A percentile compares a stretch with the other conserved stretches of the same genome.
Evolutionary conservation across 2,797 vertebrate species (phyloP).

Genomic region (Sebastiscus albofasciatus): DNA sequence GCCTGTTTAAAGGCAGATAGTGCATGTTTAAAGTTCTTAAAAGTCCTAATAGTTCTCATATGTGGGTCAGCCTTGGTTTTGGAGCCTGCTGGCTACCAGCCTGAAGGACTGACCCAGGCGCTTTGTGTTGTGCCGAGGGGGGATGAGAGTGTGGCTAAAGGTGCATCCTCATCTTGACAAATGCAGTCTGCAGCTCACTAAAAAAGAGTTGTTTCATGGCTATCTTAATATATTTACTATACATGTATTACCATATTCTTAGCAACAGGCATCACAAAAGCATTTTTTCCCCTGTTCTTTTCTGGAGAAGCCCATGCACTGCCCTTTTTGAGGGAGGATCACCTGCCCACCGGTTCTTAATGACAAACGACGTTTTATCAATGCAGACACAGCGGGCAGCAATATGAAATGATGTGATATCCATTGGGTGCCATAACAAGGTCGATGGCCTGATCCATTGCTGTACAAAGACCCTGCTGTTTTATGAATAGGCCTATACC

Average conservation of each 20-base stretch:
- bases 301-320: not conserved
- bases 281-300: not conserved
- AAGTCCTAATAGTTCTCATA: too few species aligned
- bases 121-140: too few species aligned
- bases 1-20: too few species aligned
- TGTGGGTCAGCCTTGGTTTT: too few species aligned
- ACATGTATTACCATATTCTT: not conserved
- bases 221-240: not conserved
- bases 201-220: not conserved
- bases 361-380: slow-evolving; percentile 79
- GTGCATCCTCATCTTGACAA: too few species aligned
- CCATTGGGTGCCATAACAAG: slow-evolving; percentile 77
- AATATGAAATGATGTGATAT: slow-evolving; percentile 77
- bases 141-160: too few species aligned
- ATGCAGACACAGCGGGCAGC: slow-evolving; percentile 73
- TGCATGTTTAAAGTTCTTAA: too few species aligned
- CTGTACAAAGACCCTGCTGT: slow-evolving; percentile 67
- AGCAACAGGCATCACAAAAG: not conserved
- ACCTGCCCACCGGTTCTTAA: slow-evolving; percentile 66
- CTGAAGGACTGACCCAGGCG: too few species aligned
- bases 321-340: slow-evolving; percentile 29
- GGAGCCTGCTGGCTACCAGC: too few species aligned
- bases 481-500: slow-evolving; percentile 62
- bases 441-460: slow-evolving; percentile 71
- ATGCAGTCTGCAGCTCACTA: not conserved